A percentile compares a stretch with the other conserved stretches of the same genome.
These are phyloP conservation scores for Sandelia bainsii DNA, from an alignment of 2,797 vertebrate species.

Conservation along the genomic window DNA sequence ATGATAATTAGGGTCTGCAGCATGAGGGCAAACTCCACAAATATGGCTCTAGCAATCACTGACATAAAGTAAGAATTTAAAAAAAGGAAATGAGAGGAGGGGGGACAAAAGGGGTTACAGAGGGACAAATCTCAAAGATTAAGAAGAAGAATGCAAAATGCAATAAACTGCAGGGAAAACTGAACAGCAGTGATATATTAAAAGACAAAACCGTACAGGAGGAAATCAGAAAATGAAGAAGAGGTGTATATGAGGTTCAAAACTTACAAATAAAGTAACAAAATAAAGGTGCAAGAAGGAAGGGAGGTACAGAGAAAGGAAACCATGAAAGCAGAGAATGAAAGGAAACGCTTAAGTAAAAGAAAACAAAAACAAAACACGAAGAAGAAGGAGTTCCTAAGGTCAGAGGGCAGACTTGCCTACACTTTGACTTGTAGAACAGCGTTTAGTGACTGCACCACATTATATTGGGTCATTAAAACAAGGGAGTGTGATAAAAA, in stretches of 20 bases:
- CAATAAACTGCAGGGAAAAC: not conserved
- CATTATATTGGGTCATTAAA: constrained; percentile 24
- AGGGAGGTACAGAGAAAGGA: not conserved
- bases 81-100: not conserved
- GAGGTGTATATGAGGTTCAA: not conserved
- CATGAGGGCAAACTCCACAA: constrained; percentile 57
- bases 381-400: constrained; percentile 13
- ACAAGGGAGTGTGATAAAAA: constrained; percentile 29
- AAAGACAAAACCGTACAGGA: not conserved
- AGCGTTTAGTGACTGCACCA: not conserved
- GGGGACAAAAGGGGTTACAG: not conserved
- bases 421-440: constrained; percentile 23
- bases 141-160: not conserved
- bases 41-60: constrained; percentile 30
- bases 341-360: not conserved
- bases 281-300: not conserved
- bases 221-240: not conserved
- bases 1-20: constrained; percentile 55
- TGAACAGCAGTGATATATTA: not conserved
- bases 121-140: not conserved
- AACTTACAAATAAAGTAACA: not conserved
- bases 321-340: not conserved
- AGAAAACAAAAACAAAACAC: constrained; percentile 8
- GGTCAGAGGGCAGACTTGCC: constrained; percentile 26
- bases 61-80: constrained; percentile 13